Base-by-base conservation (phyloP, 2,797 vertebrate genomes). In the Melanotaenia nigrans region DNA sequence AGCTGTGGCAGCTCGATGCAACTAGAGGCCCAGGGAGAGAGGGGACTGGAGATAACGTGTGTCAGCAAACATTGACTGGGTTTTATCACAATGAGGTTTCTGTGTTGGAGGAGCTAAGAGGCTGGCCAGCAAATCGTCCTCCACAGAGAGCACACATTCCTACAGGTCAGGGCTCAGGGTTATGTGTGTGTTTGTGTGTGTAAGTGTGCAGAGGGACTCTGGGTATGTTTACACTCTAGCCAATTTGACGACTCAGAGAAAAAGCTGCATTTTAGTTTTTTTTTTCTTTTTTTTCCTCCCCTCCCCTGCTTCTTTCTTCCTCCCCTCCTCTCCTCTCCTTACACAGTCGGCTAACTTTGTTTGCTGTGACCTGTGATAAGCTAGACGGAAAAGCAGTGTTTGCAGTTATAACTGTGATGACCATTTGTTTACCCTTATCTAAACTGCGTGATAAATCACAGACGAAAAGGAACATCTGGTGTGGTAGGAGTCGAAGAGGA, bases 341-440 rank as follows among this genome's bases (percentile, higher is more conserved):
- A 78, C 81, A 78, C 77, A 69, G 54, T 65, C 47, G 45, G 40
- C 61, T 92, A 88, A 92, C 90, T 87, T 89, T 90, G 88, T 84
- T 73, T 82, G 72, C 87, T 79, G 77, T 90, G 92, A 95, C 92
- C 92, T 87, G 83, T 63, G 83, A 92, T 93, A 90, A 92, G 82
- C 83, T 72, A 13, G 51, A 77, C 58, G 65, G 86, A 89, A 92
- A 89, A 91, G 91, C 84, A 61, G 86, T 82, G 90, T 92, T 93
- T 89, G 88, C 88, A 78, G 85, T 93, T 92, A 91, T 90, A 90
- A 92, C 89, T 86, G 79, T 85, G 88, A 91, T 92, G 90, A 92
- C 90, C 90, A 89, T 94, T 94, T 93, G 90, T 94, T 93, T 94
- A 90, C 89, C 82, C 85, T 91, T 85, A 92, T 92, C 85, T 87